A percentile compares a stretch with the other conserved stretches of the same genome.
Conservation (phyloP, 2,888 invertebrate species). For the Mesorhabditis sp. region DNA sequence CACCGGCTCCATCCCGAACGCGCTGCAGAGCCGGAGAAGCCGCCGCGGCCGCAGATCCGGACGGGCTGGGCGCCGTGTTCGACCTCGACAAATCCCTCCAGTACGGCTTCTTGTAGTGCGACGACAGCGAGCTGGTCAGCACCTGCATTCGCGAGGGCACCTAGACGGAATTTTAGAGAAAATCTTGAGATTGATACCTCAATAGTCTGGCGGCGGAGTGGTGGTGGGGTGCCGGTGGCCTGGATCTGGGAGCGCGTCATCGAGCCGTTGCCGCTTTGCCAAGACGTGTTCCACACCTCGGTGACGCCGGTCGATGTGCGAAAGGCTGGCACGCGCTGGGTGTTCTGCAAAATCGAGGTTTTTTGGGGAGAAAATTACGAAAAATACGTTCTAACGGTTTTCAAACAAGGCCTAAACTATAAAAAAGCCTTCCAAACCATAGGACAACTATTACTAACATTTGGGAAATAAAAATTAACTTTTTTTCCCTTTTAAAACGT, state of each 20-base stretch:
- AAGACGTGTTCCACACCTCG: not conserved
- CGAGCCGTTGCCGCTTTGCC: not conserved
- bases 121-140: constrained; percentile 8
- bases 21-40: not conserved
- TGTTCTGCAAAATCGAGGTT: not conserved
- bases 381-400: not conserved
- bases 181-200: not conserved
- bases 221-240: constrained; percentile 5
- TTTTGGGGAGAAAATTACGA: no score
- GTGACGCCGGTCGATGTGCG: not conserved
- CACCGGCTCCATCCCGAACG: not conserved
- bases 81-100: not conserved
- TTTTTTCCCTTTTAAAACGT: no score
- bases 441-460: no score
- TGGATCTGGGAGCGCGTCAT: no score
- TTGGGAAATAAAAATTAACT: no score
- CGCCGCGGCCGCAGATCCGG: not conserved
- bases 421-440: not conserved
- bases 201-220: constrained; percentile 7
- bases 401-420: no score
- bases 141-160: constrained; percentile 8
- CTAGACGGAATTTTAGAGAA: no score
- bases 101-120: constrained; percentile 14
- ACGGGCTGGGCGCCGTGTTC: not conserved
- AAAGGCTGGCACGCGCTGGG: not conserved